Conservation (phyloP, 53 echinoderm and acorn worm species). For the Paracentrotus lividus region DNA sequence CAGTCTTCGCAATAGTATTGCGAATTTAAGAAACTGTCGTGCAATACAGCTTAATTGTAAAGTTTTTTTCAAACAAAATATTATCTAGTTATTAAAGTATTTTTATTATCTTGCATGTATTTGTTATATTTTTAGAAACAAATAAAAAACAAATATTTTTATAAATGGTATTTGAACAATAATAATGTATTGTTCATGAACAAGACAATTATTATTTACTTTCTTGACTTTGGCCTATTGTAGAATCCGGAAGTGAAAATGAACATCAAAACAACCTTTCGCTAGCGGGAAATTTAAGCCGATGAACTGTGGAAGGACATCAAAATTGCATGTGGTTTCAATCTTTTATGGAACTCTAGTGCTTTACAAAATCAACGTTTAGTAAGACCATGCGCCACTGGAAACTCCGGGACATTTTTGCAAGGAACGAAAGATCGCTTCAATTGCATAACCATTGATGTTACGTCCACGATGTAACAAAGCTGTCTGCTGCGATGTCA, state of each 20-base stretch:
- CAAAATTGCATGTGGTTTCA: background rate
- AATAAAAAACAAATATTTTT: background rate
- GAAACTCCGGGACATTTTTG: background rate
- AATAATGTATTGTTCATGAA: background rate
- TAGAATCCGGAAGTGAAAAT: conserved; percentile 66
- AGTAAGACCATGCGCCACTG: background rate
- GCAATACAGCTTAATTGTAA: background rate
- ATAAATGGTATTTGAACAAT: background rate
- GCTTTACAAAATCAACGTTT: background rate
- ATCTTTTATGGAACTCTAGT: background rate
- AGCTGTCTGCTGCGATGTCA: background rate
- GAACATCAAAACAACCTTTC: conserved; percentile 40
- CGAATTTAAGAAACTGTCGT: background rate
- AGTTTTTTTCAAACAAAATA: background rate
- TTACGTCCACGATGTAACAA: conserved; percentile 8
- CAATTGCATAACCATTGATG: conserved; percentile 64
- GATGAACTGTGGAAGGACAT: background rate
- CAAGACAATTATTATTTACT: background rate
- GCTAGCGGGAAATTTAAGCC: conserved; percentile 51
- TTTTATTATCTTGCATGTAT: background rate
- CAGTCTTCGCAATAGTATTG: background rate
- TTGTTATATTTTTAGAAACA: background rate
- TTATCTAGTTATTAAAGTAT: background rate
- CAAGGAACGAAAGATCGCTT: conserved; percentile 63
- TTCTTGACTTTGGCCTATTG: background rate